Base-by-base conservation (phyloP, 2,888 invertebrate genomes). In the Hoplodrina ambigua region DNA sequence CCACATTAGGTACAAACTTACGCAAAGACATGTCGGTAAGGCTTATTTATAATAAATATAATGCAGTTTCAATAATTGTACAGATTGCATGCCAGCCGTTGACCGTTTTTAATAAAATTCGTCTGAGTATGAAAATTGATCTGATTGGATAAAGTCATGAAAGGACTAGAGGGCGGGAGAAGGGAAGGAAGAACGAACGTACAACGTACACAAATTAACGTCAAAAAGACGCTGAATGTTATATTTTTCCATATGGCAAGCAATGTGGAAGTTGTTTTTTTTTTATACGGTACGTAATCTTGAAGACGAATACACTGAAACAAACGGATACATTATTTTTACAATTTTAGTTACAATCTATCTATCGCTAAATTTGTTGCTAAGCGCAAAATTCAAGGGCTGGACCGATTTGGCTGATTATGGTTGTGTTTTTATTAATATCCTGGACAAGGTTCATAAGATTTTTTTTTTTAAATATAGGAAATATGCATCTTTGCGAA, bases 1-100 rank as follows among this genome's bases (percentile, higher is more conserved):
- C 88, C 72, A 92, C 86, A 75, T 88, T 91, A 19, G 94, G 93
- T 69, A 93, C 82, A 75, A 93, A 87, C 91, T 94, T 94, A 80
- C 94, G 92, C 75, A 90, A 91, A 75, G 94, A 93, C 94, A 94
- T 94, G 78, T 81, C 82, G 46, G 11, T n/a, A 17, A 30, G 50
- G 46, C 20, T 57, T 60, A 56, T 10, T 72, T 52, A 49, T 20
- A n/a, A 56, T 60, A 19, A 11, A 53, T n/a, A n/a, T n/a, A 57
- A 44, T 53, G 52, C 41, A 17, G 46, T 46, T 17, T 41, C 41
- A 41, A 41, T 41, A 13, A 41, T 13, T 41, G 10, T 11, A 41
- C 11, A 6, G 11, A 41, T 11, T 41, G 41, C 7, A 11, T 41
- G 0, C 13, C 37, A 7, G 37, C 13, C 41, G 41, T 11, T 41